Conservation (phyloP, 2,797 vertebrate genomes). For the Eulemur albifrons region DNA sequence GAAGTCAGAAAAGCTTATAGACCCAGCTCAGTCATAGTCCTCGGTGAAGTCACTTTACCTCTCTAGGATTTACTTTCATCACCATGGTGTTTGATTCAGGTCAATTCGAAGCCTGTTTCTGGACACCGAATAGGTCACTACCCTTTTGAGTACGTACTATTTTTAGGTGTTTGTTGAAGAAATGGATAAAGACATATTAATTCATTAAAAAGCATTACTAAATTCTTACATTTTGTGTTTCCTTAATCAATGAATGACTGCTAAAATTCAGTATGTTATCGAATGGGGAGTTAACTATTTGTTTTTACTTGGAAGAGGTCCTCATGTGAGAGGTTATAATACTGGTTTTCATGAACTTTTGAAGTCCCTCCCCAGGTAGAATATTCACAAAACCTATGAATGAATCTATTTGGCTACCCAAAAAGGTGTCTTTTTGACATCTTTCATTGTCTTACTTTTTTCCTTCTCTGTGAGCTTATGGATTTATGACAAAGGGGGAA, state of each 20-base stretch:
- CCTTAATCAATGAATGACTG: not conserved
- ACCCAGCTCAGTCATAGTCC: not conserved
- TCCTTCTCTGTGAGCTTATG: not conserved
- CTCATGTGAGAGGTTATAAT: not conserved
- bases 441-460: not conserved
- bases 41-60: not conserved
- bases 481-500: not conserved
- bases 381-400: not conserved
- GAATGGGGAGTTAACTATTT: not conserved
- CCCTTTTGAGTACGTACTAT: not conserved
- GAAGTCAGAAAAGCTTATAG: not conserved
- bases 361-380: not conserved
- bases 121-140: not conserved
- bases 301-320: not conserved
- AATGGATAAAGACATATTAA: conserved; percentile 11
- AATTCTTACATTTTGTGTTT: conserved; percentile 37
- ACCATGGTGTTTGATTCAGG: not conserved
- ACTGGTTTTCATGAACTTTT: not conserved
- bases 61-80: not conserved
- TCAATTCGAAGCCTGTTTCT: not conserved
- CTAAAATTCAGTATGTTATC: not conserved
- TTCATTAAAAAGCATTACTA: not conserved
- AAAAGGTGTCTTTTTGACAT: not conserved
- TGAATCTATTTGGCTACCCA: too few relatives aligned
- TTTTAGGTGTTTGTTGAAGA: not conserved